Conservation (phyloP, 2,113 vertebrate species). For the Dasyprocta punctata region DNA sequence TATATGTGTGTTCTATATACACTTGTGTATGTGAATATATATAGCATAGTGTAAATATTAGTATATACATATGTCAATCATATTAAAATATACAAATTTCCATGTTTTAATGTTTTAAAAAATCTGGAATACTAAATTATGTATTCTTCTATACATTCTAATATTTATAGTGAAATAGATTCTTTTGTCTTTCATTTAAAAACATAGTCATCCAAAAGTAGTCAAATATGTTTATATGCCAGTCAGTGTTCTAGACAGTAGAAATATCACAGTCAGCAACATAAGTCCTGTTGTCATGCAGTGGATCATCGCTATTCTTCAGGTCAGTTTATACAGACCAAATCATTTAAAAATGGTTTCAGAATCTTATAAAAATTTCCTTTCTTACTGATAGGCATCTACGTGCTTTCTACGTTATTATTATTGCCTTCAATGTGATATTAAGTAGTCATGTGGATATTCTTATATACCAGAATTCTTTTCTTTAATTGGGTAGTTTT, state of each 20-base stretch:
- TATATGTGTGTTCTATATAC: neutral
- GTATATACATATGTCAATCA: neutral
- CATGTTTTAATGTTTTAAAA: neutral
- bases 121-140: neutral
- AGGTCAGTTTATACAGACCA: neutral
- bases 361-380: neutral
- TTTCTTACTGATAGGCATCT: neutral
- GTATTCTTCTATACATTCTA: neutral
- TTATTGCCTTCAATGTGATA: neutral
- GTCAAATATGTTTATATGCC: neutral
- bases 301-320: neutral
- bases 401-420: neutral
- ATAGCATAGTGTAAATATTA: neutral
- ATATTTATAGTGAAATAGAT: neutral
- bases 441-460: neutral
- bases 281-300: neutral
- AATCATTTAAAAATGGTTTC: neutral
- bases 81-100: neutral
- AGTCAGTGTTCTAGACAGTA: neutral
- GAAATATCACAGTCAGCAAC: neutral
- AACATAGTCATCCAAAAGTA: neutral
- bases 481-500: slow-evolving; percentile 13
- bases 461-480: neutral
- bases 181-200: neutral
- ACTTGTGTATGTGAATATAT: neutral